Evolutionary conservation across 2,888 invertebrate species (phyloP), one percentile per base, ranked within the genome.

Genomic region (Actias luna): DNA sequence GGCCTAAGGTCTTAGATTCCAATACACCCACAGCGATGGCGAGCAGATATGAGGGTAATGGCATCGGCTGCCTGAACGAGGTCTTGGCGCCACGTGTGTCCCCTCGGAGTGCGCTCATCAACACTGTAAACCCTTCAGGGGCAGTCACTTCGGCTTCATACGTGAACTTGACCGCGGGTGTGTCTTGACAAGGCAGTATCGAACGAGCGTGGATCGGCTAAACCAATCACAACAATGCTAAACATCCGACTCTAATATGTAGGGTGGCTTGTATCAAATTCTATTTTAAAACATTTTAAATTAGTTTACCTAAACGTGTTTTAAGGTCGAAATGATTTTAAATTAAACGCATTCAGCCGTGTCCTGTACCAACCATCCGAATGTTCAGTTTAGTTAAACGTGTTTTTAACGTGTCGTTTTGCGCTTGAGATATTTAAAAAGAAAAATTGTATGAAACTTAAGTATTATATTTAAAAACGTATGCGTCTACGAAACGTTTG

Each of bases 181-280:
- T 96, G 91, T 99, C 98, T 91, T 99, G 98, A 78, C 98, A 98
- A 0, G 99, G 99, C 2, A 98, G 74, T 70, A 98, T 94, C 2
- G 98, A 97, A 57, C 98, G 94, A 0, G 97, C 97, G 89, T 98
- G 97, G 70, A 98, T 98, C 2, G 97, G 96, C 95, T 97, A 80
- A 4, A 16, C 8, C 1, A n/a, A 14, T n/a, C 18, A 16, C 16
- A 35, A 36, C 46, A 22, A n/a, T n/a, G 7, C 35, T 42, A 46
- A 16, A 16, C 16, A 39, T 10, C 12, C 35, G 35, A 4, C 12
- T n/a, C n/a, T n/a, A n/a, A n/a, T n/a, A n/a, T n/a, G n/a, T n/a
- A n/a, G n/a, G n/a, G n/a, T n/a, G n/a, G n/a, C n/a, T n/a, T n/a
- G n/a, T n/a, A n/a, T n/a, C n/a, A n/a, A n/a, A n/a, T n/a, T n/a